phyloP scores from a whole-genome alignment of 2,888 invertebrate genomes.

The Polymixis lichenea region DNA sequence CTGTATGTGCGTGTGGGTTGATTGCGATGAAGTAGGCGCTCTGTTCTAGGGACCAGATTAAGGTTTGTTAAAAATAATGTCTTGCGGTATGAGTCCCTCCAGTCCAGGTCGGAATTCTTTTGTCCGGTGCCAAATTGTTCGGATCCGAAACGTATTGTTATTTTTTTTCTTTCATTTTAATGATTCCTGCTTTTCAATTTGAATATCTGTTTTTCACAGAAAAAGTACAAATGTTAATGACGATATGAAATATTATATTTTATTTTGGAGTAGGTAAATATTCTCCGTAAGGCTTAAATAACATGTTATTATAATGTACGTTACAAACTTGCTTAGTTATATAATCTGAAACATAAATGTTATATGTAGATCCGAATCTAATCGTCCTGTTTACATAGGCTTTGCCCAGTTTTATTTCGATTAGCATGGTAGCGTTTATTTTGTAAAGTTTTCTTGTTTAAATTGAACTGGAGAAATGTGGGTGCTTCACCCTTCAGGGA shows the following conservation, averaged over 20 bases:
- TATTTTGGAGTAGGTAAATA: not conserved
- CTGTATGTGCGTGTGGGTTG: slow-evolving; percentile 53
- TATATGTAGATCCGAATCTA: slow-evolving; percentile 3
- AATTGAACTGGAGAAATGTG: not conserved
- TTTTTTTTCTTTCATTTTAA: slow-evolving; percentile 41
- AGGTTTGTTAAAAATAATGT: slow-evolving; percentile 63
- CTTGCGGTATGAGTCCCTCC: slow-evolving; percentile 44
- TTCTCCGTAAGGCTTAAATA: not conserved
- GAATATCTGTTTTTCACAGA: slow-evolving; percentile 10
- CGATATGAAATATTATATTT: slow-evolving; percentile 12
- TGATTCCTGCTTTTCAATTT: slow-evolving; percentile 26
- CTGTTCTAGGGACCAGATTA: slow-evolving; percentile 31
- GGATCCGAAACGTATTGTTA: slow-evolving; percentile 42
- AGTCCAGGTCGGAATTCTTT: slow-evolving; percentile 49
- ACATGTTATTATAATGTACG: not conserved
- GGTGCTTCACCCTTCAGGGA: too few species aligned
- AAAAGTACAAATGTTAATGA: slow-evolving; percentile 11
- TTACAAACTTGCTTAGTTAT: not conserved
- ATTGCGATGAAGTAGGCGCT: slow-evolving; percentile 47
- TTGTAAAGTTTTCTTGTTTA: not conserved
- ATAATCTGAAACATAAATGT: not conserved
- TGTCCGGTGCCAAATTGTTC: slow-evolving; percentile 54
- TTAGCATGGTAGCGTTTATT: slow-evolving; percentile 12
- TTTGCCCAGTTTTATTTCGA: slow-evolving; percentile 19
- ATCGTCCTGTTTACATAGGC: slow-evolving; percentile 26